phyloP scores from a whole-genome alignment of 2,797 vertebrate genomes.

The Pseudochaenichthys georgianus region DNA sequence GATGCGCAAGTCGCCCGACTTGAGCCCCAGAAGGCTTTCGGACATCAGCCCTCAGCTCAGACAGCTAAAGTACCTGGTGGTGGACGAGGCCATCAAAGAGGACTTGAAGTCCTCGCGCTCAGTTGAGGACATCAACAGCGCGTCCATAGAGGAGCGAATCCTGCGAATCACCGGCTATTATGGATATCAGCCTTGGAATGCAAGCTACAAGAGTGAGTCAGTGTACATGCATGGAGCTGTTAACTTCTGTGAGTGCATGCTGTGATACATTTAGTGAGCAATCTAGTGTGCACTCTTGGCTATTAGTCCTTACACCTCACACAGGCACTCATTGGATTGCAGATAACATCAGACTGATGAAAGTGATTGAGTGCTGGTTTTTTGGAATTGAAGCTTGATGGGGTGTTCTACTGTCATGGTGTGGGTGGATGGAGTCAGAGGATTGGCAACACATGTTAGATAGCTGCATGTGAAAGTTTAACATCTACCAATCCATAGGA shows the following conservation, averaged over 20 bases:
- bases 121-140: conserved; percentile 93
- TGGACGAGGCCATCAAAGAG: conserved; percentile 95
- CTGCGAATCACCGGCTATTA: conserved; percentile 96
- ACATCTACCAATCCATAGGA: no score
- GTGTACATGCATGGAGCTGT: conserved; percentile 3
- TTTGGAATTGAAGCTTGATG: conserved; percentile 7
- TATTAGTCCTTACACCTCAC: background rate
- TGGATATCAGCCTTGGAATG: conserved; percentile 95
- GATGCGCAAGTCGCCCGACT: conserved; percentile 94
- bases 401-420: background rate
- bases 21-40: conserved; percentile 95
- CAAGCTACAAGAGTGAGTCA: conserved; percentile 91
- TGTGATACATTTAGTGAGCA: background rate
- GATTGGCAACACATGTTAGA: background rate
- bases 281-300: background rate
- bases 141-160: conserved; percentile 95
- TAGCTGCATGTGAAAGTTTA: background rate
- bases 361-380: background rate
- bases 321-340: background rate
- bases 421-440: conserved; percentile 18
- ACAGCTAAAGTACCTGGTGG: conserved; percentile 95
- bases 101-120: conserved; percentile 95
- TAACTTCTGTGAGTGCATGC: background rate
- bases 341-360: background rate
- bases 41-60: conserved; percentile 98